Conservation (phyloP, 1,140 invertebrate species). For the Sipha flava region DNA sequence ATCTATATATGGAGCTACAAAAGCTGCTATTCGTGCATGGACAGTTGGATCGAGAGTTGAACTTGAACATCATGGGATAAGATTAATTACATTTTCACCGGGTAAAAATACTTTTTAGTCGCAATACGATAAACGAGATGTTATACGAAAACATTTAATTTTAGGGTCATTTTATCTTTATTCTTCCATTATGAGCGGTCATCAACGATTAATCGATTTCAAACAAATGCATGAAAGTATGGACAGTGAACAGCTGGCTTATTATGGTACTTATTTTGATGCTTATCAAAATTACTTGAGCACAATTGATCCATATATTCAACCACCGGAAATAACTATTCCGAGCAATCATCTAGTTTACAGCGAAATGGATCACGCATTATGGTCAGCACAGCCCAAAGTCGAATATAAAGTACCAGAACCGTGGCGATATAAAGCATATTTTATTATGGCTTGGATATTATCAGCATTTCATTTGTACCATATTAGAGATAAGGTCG, state of each 20-base stretch:
- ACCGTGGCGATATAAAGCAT: not conserved
- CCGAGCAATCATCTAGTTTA: not conserved
- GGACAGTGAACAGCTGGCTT: not conserved
- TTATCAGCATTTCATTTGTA: not conserved
- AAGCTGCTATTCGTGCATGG: constrained; percentile 64
- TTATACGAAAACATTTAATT: not conserved
- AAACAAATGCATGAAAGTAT: not conserved
- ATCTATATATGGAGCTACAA: constrained; percentile 68
- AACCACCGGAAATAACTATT: not conserved
- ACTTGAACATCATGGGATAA: constrained; percentile 60
- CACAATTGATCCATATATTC: not conserved
- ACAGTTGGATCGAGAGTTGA: constrained; percentile 64
- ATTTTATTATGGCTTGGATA: not conserved
- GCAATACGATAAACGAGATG: not conserved
- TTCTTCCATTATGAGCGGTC: not conserved
- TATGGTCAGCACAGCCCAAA: not conserved
- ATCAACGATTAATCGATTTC: not conserved
- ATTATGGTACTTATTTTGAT: not conserved
- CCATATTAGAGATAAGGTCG: not conserved
- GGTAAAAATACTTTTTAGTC: constrained; percentile 44
- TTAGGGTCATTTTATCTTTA: not conserved
- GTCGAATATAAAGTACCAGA: not conserved
- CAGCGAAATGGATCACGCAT: not conserved
- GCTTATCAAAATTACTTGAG: not conserved
- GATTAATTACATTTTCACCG: constrained; percentile 68